These are phyloP conservation scores for Pangasianodon gigas DNA, from an alignment of 2,113 vertebrate genomes.

Conservation along the genomic window DNA sequence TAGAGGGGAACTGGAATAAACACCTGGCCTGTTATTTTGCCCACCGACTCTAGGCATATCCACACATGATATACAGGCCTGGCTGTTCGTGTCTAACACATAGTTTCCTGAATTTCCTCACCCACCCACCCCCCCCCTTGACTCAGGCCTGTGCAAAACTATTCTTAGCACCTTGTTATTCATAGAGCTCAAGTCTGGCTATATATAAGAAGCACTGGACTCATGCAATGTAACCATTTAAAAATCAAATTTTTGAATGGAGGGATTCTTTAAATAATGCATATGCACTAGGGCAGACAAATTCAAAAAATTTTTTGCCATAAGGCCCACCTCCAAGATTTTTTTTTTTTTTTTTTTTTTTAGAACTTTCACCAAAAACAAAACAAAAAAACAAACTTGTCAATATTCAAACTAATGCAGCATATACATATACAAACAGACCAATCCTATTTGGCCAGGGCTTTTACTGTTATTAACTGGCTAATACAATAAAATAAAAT, in stretches of 20 bases:
- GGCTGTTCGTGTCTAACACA: slow-evolving; percentile 20
- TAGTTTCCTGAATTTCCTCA: slow-evolving; percentile 33
- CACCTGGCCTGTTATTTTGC: slow-evolving; percentile 46
- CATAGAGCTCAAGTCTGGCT: not conserved
- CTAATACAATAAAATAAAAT: not conserved
- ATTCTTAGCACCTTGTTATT: slow-evolving; percentile 18
- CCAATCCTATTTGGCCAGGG: not conserved
- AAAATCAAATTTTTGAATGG: not conserved
- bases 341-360: not conserved
- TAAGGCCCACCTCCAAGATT: not conserved
- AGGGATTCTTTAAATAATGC: not conserved
- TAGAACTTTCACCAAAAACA: not conserved
- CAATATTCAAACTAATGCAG: not conserved
- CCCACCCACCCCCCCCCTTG: not conserved
- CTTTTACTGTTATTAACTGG: not conserved
- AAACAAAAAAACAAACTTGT: not conserved
- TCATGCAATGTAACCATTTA: not conserved
- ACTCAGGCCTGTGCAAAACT: slow-evolving; percentile 24
- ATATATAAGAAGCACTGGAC: slow-evolving; percentile 8
- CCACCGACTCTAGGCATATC: slow-evolving; percentile 29
- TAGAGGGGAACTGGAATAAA: slow-evolving; percentile 45
- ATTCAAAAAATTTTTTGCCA: not conserved
- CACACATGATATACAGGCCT: slow-evolving; percentile 39
- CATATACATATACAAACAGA: not conserved
- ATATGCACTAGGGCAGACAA: not conserved